A percentile compares a stretch with the other conserved stretches of the same genome.
Conservation (phyloP, 2,113 vertebrate species). For the Planiliza haematocheilus region DNA sequence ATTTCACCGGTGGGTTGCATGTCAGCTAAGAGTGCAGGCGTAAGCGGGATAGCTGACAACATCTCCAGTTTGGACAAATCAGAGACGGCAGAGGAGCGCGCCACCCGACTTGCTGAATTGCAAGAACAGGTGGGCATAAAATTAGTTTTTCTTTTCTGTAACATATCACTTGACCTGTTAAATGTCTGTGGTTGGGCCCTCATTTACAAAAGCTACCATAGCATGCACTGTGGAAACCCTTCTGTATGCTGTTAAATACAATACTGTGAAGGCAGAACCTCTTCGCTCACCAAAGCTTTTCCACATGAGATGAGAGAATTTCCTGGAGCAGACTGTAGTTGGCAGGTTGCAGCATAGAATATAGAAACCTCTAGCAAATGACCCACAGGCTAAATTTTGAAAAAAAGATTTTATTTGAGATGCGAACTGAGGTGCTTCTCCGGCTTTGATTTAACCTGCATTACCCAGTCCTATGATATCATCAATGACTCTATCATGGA, state of each 20-base stretch:
- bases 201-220: background rate
- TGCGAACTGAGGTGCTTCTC: too few species aligned
- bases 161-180: background rate
- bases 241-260: background rate
- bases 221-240: background rate
- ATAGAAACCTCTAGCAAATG: too few species aligned
- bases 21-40: slow-evolving; percentile 85
- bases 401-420: too few species aligned
- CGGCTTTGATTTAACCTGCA: too few species aligned
- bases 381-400: too few species aligned
- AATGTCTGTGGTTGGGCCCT: background rate
- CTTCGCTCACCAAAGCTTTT: background rate
- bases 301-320: background rate
- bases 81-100: slow-evolving; percentile 88
- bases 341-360: too few species aligned
- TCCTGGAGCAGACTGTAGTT: background rate
- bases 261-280: too few species aligned
- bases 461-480: too few species aligned
- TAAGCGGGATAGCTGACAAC: slow-evolving; percentile 85
- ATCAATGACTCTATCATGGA: too few species aligned
- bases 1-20: slow-evolving; percentile 59
- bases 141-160: background rate
- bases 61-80: slow-evolving; percentile 84
- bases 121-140: slow-evolving; percentile 88
- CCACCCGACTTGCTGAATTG: slow-evolving; percentile 87